These are phyloP conservation scores for Egretta garzetta DNA, from an alignment of 2,113 vertebrate species.

Conservation along the genomic window DNA sequence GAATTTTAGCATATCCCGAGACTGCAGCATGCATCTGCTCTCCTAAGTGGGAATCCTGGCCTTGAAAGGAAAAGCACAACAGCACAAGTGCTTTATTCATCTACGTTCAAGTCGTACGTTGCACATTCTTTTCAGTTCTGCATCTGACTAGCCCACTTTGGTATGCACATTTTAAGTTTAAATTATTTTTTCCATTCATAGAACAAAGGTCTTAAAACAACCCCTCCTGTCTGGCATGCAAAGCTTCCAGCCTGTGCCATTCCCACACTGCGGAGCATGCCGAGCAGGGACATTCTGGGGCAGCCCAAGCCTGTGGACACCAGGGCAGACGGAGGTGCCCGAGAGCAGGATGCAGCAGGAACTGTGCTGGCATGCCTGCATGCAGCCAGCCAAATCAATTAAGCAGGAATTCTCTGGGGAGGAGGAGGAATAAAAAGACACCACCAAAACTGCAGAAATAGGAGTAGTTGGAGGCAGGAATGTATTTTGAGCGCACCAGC, in stretches of 20 bases:
- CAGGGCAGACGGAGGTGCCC: fast-evolving
- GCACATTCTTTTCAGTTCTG: background rate
- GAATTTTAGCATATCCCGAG: background rate
- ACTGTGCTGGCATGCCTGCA: background rate
- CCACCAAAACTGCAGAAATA: background rate
- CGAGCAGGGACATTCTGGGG: background rate
- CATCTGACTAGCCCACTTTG: background rate
- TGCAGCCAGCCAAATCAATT: background rate
- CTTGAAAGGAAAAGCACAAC: background rate
- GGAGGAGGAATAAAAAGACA: background rate
- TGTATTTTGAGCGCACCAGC: too few relatives aligned
- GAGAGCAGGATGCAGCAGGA: background rate
- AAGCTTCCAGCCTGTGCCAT: background rate
- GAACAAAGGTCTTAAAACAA: background rate
- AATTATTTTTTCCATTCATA: background rate
- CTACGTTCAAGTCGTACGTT: fast-evolving
- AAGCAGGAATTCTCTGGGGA: background rate
- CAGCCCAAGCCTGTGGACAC: fast-evolving
- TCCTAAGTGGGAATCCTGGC: background rate
- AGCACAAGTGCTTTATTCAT: background rate
- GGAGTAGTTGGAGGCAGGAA: background rate
- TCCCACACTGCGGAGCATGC: too few relatives aligned
- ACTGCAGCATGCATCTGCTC: background rate
- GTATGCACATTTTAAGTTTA: background rate
- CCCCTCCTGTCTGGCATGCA: background rate